A percentile compares a stretch with the other conserved stretches of the same genome.
phyloP scores from a whole-genome alignment of 2,797 vertebrate species.

The Halcyon smyrnensis region DNA sequence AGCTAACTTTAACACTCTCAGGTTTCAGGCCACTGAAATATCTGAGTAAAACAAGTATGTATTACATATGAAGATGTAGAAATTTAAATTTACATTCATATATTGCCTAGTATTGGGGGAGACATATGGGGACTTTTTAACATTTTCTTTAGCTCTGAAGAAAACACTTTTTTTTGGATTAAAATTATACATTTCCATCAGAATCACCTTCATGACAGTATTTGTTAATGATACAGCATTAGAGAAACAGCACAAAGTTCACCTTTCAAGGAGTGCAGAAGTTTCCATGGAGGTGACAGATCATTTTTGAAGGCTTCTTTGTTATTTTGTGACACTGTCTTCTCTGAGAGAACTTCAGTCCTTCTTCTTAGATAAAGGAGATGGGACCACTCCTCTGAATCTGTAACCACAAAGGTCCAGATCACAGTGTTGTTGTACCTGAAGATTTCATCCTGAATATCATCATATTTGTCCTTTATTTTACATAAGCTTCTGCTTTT shows the following conservation, averaged over 20 bases:
- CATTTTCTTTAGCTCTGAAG: neutral
- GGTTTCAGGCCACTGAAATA: neutral
- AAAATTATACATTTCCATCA: neutral
- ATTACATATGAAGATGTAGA: neutral
- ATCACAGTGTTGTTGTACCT: neutral
- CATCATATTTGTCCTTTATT: neutral
- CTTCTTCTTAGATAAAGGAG: neutral
- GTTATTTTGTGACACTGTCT: neutral
- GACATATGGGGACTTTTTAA: neutral
- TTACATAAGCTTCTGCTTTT: neutral
- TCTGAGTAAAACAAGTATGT: neutral
- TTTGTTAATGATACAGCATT: neutral
- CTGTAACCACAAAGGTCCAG: neutral
- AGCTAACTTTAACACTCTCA: neutral
- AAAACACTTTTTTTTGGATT: neutral
- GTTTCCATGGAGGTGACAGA: neutral
- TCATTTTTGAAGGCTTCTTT: neutral
- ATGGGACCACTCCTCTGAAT: neutral
- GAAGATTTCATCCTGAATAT: neutral
- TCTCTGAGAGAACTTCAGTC: neutral
- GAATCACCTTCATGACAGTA: neutral
- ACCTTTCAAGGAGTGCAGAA: neutral
- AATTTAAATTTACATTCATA: neutral
- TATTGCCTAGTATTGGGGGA: neutral
- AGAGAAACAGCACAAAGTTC: neutral